Evolutionary conservation across 23 tunicate genomes (phyloP).

Genomic region (Trididemnum clinides): DNA sequence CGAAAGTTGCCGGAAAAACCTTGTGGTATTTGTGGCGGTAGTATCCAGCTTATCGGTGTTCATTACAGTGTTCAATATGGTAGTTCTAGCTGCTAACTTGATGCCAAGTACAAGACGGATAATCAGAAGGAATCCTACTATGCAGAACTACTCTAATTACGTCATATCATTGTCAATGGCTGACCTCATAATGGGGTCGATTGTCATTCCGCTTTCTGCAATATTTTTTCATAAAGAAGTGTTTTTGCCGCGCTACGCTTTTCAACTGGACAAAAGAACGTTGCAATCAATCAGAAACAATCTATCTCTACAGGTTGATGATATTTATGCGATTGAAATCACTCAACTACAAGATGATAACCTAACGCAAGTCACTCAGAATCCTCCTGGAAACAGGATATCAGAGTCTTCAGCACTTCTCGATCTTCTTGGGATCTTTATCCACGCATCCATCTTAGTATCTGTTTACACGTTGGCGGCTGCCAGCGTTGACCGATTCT

Average conservation of each 20-base stretch:
- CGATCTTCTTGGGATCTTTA: constrained; percentile 31
- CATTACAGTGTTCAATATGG: constrained; percentile 57
- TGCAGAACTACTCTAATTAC: constrained; percentile 85
- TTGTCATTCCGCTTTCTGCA: constrained; percentile 59
- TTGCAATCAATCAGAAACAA: not conserved
- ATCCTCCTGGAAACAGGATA: not conserved
- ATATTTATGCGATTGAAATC: not conserved
- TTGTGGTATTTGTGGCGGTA: constrained; percentile 31
- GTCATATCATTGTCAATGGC: constrained; percentile 83
- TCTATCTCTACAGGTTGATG: not conserved
- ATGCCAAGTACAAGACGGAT: constrained; percentile 61
- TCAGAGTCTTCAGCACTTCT: not conserved
- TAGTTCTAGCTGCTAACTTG: constrained; percentile 57
- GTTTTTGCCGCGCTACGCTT: not conserved
- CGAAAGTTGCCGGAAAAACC: constrained; percentile 22
- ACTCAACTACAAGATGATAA: too few species aligned
- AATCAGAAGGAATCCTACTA: constrained; percentile 71
- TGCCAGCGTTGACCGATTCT: constrained; percentile 80
- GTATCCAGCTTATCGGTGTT: constrained; percentile 42
- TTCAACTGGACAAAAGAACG: not conserved
- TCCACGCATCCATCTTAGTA: constrained; percentile 46
- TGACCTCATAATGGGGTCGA: constrained; percentile 69
- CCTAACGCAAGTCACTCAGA: not conserved
- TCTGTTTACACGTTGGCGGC: constrained; percentile 83
- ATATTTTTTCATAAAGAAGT: not conserved